A percentile compares a stretch with the other conserved stretches of the same genome.
Conservation (phyloP, 2,888 invertebrate genomes). For the Diploptera punctata region DNA sequence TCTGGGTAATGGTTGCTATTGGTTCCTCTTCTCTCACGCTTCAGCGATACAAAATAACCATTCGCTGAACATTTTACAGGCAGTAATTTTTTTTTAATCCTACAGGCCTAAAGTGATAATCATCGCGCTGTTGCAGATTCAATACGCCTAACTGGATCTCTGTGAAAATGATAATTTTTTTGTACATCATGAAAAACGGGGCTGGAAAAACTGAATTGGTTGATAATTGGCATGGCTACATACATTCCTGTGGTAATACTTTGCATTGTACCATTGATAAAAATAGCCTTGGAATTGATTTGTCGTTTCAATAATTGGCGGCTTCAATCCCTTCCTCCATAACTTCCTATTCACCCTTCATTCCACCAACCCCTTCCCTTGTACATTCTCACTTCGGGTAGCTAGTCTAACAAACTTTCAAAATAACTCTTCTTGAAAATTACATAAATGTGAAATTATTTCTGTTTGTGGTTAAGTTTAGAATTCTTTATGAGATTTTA, state of each 20-base stretch:
- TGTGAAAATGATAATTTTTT: conserved; percentile 11
- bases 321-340: background rate
- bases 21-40: too few relatives aligned
- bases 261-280: background rate
- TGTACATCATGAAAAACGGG: background rate
- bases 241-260: background rate
- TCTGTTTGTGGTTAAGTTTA: background rate
- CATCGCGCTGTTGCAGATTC: background rate
- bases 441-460: background rate
- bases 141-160: background rate
- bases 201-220: background rate
- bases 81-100: too few relatives aligned
- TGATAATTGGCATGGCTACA: background rate
- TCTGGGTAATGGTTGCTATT: too few relatives aligned
- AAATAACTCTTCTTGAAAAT: too few relatives aligned
- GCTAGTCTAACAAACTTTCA: too few relatives aligned
- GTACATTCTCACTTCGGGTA: too few relatives aligned
- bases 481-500: background rate
- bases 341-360: too few relatives aligned
- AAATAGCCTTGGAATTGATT: background rate
- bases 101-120: too few relatives aligned
- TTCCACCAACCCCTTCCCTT: too few relatives aligned
- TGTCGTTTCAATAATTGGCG: background rate
- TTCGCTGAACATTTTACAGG: too few relatives aligned
- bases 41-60: too few relatives aligned